phyloP scores from a whole-genome alignment of 2,888 invertebrate species.

The Epinotia nisella region DNA sequence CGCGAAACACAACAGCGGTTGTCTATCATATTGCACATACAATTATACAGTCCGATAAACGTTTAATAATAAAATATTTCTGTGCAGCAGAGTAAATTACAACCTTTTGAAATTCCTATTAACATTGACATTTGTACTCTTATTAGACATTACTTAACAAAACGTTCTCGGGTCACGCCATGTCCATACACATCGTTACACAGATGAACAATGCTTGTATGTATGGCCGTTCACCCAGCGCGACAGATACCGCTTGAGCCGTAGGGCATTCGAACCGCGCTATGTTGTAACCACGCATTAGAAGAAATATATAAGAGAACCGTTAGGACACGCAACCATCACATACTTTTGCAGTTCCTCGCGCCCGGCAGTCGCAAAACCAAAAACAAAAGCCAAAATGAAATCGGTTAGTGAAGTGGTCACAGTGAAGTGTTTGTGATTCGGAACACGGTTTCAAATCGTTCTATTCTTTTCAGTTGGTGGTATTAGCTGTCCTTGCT shows the following conservation, averaged over 20 bases:
- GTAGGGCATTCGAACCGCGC: slow-evolving; percentile 61
- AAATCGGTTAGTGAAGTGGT: slow-evolving; percentile 66
- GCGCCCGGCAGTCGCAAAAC: slow-evolving; percentile 65
- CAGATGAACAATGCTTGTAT: slow-evolving; percentile 46
- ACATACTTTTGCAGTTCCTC: slow-evolving; percentile 69
- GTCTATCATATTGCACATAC: slow-evolving; percentile 48
- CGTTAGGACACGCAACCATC: slow-evolving; percentile 74
- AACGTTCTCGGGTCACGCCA: slow-evolving; percentile 61
- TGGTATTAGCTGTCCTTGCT: slow-evolving; percentile 65
- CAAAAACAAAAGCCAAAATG: slow-evolving; percentile 67
- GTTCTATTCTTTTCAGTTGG: slow-evolving; percentile 63
- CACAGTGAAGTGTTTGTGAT: slow-evolving; percentile 51
- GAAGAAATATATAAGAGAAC: slow-evolving; percentile 81
- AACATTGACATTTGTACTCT: slow-evolving; percentile 73
- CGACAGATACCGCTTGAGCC: slow-evolving; percentile 59
- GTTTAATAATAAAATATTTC: slow-evolving; percentile 51
- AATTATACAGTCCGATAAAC: slow-evolving; percentile 48
- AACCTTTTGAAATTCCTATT: slow-evolving; percentile 67
- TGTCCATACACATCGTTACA: slow-evolving; percentile 61
- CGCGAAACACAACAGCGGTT: slow-evolving; percentile 40
- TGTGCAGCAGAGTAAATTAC: slow-evolving; percentile 56
- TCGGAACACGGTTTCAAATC: slow-evolving; percentile 7
- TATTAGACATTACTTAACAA: slow-evolving; percentile 65
- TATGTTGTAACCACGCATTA: slow-evolving; percentile 76
- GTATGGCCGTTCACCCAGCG: slow-evolving; percentile 42